These are phyloP conservation scores for Adoxophyes honmai DNA, from an alignment of 1,140 invertebrate species.

Conservation along the genomic window DNA sequence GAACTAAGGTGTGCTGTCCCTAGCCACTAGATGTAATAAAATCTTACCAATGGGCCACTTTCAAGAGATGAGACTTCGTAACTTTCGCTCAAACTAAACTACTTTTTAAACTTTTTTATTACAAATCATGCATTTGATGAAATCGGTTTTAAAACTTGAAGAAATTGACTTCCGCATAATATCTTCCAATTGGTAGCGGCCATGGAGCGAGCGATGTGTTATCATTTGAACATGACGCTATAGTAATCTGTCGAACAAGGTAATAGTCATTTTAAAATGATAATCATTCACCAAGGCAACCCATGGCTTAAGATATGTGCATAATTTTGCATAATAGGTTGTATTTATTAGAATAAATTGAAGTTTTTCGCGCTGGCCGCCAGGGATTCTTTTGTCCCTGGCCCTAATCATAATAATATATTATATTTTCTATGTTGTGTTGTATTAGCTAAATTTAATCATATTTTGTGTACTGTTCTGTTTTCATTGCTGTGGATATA, in stretches of 20 bases:
- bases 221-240: no score
- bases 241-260: no score
- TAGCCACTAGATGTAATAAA: no score
- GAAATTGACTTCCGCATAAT: not conserved
- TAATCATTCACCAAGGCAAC: no score
- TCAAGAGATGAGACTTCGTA: not conserved
- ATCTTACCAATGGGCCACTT: not conserved
- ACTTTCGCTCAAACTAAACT: no score
- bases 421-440: not conserved
- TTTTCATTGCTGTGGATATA: conserved; percentile 10
- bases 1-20: no score
- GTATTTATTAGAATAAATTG: not conserved
- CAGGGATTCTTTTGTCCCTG: no score
- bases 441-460: conserved; percentile 18
- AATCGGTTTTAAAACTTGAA: conserved; percentile 2
- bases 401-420: no score
- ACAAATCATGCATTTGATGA: not conserved
- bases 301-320: no score
- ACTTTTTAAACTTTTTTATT: not conserved
- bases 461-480: conserved; percentile 19
- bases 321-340: no score
- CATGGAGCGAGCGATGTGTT: not conserved
- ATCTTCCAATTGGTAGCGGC: conserved; percentile 1
- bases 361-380: conserved; percentile 4
- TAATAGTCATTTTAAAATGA: no score